Evolutionary conservation across 2,797 vertebrate species (phyloP).

Genomic region (Pampus argenteus): DNA sequence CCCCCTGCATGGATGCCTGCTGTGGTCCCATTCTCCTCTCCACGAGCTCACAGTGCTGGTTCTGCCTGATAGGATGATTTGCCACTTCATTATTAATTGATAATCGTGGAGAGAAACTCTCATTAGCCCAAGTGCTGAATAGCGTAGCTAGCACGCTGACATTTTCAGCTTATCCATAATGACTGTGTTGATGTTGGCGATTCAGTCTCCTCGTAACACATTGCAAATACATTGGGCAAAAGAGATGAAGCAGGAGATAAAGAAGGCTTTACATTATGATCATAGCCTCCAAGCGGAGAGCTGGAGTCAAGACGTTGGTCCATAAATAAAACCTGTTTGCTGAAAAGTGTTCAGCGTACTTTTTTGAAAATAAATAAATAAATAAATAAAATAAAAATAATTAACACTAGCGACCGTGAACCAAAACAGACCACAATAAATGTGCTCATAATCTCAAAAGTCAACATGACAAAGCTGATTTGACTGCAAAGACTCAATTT

Average conservation of each 20-base stretch:
- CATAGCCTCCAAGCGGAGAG: neutral
- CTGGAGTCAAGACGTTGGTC: neutral
- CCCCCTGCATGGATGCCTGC: constrained; percentile 22
- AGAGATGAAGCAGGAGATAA: constrained; percentile 15
- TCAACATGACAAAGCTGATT: constrained; percentile 12
- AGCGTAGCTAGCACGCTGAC: constrained; percentile 65
- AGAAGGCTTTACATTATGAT: constrained; percentile 5
- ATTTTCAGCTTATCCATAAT: constrained; percentile 68
- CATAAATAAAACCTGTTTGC: neutral
- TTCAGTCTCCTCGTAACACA: constrained; percentile 34
- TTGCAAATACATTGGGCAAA: constrained; percentile 2
- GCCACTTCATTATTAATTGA: constrained; percentile 84
- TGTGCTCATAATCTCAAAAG: constrained; percentile 1
- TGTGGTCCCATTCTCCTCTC: constrained; percentile 44
- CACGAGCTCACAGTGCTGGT: constrained; percentile 45
- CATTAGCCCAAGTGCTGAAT: constrained; percentile 73
- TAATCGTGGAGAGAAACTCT: constrained; percentile 74
- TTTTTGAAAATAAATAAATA: no score
- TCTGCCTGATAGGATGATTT: constrained; percentile 78
- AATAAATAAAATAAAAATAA: no score
- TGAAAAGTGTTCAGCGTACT: neutral
- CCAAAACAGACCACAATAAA: neutral
- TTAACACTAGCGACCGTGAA: neutral
- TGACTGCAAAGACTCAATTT: constrained; percentile 15
- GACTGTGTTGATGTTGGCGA: constrained; percentile 53